These are phyloP conservation scores for Spodoptera frugiperda DNA, from an alignment of 1,140 invertebrate species.

Conservation along the genomic window DNA sequence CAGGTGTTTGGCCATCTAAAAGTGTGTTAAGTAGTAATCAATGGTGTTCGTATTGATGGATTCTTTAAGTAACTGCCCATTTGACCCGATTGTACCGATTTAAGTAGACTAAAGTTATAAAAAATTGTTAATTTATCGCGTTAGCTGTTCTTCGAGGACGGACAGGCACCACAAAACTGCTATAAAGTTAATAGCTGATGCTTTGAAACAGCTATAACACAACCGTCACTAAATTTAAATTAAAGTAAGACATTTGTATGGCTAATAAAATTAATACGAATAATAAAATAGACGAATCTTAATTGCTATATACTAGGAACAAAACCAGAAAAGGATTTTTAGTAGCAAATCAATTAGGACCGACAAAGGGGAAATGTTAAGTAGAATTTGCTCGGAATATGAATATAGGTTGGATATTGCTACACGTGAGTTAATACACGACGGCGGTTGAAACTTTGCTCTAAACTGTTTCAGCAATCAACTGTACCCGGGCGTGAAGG, in stretches of 20 bases:
- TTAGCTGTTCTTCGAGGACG: not conserved
- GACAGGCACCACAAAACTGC: not conserved
- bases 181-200: conserved; percentile 9
- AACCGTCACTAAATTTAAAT: conserved; percentile 24
- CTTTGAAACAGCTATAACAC: not conserved
- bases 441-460: conserved; percentile 18
- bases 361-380: not conserved
- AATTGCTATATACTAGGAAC: not conserved
- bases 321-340: not conserved
- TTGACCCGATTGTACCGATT: not conserved
- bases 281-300: not conserved
- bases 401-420: not conserved
- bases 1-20: conserved; percentile 16
- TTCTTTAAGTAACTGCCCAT: conserved; percentile 22
- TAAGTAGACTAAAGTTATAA: conserved; percentile 7
- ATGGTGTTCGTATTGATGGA: conserved; percentile 26
- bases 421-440: conserved; percentile 2
- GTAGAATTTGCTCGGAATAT: not conserved
- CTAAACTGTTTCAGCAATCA: conserved; percentile 12
- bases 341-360: not conserved
- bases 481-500: not conserved
- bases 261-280: conserved; percentile 24
- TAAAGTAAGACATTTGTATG: conserved; percentile 20
- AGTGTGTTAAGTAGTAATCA: conserved; percentile 30
- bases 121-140: not conserved